Conservation (phyloP, 2,113 vertebrate genomes). For the Mesembrinibis cayennensis region DNA sequence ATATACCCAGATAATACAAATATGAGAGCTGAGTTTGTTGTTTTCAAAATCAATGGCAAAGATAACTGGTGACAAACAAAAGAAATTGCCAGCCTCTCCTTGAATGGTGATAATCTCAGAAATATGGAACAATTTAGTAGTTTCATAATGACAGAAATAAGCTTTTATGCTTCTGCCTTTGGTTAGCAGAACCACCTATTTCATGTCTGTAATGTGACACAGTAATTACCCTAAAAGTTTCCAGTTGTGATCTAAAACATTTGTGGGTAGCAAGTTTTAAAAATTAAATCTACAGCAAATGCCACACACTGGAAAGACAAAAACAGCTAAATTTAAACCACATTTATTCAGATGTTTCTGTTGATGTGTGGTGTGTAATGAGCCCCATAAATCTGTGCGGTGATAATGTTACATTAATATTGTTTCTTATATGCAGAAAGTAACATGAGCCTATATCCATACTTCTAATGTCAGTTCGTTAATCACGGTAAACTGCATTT, state of each 20-base stretch:
- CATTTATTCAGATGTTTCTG: neutral
- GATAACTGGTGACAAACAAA: neutral
- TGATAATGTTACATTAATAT: neutral
- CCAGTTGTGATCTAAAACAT: slow-evolving; percentile 11
- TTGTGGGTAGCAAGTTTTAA: slow-evolving; percentile 8
- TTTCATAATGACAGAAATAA: slow-evolving; percentile 32
- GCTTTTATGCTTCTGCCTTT: neutral
- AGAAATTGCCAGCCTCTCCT: neutral
- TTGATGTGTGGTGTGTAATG: neutral
- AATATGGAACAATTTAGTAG: slow-evolving; percentile 23
- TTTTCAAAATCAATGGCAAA: neutral
- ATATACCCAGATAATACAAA: neutral
- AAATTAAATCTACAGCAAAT: slow-evolving; percentile 3
- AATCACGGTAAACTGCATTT: neutral
- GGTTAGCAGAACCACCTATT: slow-evolving; percentile 18
- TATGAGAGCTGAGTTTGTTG: neutral
- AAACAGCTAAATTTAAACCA: neutral
- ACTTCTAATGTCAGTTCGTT: neutral
- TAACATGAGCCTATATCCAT: neutral
- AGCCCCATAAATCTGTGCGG: neutral
- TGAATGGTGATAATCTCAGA: neutral
- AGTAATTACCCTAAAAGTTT: slow-evolving; percentile 24
- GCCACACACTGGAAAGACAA: neutral
- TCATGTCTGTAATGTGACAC: neutral
- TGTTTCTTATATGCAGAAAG: neutral